A percentile compares a stretch with the other conserved stretches of the same genome.
These are phyloP conservation scores for Bagarius yarrelli DNA, from an alignment of 2,113 vertebrate genomes.

Conservation along the genomic window DNA sequence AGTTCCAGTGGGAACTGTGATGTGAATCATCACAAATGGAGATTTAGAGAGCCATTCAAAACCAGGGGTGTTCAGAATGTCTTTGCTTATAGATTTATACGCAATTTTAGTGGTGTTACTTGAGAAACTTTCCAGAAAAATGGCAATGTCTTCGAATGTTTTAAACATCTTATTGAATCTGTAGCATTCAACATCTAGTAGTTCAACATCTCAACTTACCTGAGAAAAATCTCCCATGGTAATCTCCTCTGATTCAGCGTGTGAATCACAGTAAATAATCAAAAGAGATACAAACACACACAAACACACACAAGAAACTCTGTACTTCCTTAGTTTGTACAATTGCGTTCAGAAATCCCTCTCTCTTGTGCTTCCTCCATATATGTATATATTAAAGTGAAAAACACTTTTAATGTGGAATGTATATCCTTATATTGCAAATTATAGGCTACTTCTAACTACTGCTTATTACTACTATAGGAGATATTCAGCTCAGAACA, in stretches of 20 bases:
- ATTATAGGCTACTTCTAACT: not conserved
- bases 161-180: not conserved
- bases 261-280: not conserved
- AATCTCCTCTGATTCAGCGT: not conserved
- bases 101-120: not conserved
- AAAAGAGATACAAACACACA: not conserved
- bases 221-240: not conserved
- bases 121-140: not conserved
- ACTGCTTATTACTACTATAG: no score
- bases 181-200: not conserved
- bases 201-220: not conserved
- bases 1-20: not conserved
- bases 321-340: not conserved
- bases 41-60: not conserved
- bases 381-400: not conserved
- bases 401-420: not conserved
- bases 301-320: not conserved
- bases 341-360: no score
- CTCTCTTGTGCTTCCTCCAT: no score
- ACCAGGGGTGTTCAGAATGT: not conserved
- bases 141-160: not conserved
- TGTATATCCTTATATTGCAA: not conserved
- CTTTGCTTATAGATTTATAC: conserved; percentile 7
- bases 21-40: conserved; percentile 14
- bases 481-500: no score